Base-by-base conservation (phyloP, 2,888 invertebrate species). In the Timandra comae region DNA sequence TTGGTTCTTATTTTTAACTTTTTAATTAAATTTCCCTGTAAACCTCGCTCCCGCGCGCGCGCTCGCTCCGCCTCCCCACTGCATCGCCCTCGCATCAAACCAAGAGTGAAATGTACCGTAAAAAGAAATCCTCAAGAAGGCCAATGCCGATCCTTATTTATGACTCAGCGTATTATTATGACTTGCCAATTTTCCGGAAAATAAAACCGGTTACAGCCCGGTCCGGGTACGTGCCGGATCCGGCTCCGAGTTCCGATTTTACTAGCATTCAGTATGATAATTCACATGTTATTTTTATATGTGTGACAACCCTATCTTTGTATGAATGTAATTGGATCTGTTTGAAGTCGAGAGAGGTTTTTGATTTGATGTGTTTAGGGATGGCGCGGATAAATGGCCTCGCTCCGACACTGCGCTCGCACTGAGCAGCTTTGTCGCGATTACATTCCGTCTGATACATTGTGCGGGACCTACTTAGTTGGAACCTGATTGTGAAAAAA, bases 161-260 rank as follows among this genome's bases (percentile, higher is more conserved):
- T 77, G 81, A 80, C 63, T 77, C 78, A 75, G 79, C 77, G 75
- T 69, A 79, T 79, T 81, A 81, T 79, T 81, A 81, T 81, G 81
- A 81, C 77, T 79, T 66, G 76, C 78, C 81, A 81, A 81, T 81
- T 81, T 81, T 81, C 80, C 81, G 77, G 72, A 61, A 69, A 80
- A 81, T 81, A 81, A 80, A 81, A 69, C 64, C 63, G 62, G 74
- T 67, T 67, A 63, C 68, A 56, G 56, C 56, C 54, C 60, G 60
- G 58, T 55, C 53, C 59, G 56, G 50, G 49, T 52, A 63, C 73
- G 70, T 65, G 67, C 66, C 72, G 63, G 50, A 56, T 20, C 54
- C 46, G 48, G 62, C 62, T 70, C 69, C 49, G 67, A 59, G 65
- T 63, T 67, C 64, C 62, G 56, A 68, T 74, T 69, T 72, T 65